Percentiles rank a stretch among this genome's conserved stretches.
Conservation (phyloP, 2,888 invertebrate species). For the Argyra leucocephala region DNA sequence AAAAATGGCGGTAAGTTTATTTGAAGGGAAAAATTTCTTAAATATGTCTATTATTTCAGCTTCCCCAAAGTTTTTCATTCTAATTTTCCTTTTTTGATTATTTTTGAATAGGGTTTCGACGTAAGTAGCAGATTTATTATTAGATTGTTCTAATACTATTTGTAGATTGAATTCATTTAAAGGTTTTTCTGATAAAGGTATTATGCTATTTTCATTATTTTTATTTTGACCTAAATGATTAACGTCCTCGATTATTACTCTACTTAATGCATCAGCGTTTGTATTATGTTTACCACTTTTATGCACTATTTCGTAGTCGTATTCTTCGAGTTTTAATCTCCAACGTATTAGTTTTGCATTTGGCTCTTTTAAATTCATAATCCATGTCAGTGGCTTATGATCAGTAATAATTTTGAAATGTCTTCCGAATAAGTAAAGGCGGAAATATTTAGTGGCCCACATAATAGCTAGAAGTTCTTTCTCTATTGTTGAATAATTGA, state of each 20-base stretch:
- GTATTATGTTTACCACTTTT: constrained; percentile 20
- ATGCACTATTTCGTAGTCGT: constrained; percentile 27
- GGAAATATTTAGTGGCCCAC: constrained; percentile 19
- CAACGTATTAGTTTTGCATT: constrained; percentile 26
- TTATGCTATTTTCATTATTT: not conserved
- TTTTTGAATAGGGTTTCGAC: not conserved
- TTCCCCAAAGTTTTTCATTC: not conserved
- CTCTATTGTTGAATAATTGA: constrained; percentile 26
- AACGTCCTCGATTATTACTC: not conserved
- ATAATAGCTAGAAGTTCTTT: constrained; percentile 27
- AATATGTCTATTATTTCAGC: not conserved
- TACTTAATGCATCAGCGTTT: constrained; percentile 21
- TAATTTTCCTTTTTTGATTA: not conserved
- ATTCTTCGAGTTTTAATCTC: constrained; percentile 28
- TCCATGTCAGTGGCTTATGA: constrained; percentile 27
- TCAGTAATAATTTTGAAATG: constrained; percentile 28
- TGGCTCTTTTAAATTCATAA: constrained; percentile 16
- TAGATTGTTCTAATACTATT: not conserved
- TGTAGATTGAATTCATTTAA: not conserved
- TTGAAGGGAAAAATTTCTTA: not conserved
- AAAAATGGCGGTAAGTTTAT: not conserved
- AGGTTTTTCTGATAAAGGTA: not conserved
- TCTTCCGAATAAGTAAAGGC: constrained; percentile 23
- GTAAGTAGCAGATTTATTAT: not conserved
- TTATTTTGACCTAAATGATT: not conserved